Percentiles rank a stretch among this genome's conserved stretches.
Conservation (phyloP, 2,113 vertebrate species). For the Chitala chitala region DNA sequence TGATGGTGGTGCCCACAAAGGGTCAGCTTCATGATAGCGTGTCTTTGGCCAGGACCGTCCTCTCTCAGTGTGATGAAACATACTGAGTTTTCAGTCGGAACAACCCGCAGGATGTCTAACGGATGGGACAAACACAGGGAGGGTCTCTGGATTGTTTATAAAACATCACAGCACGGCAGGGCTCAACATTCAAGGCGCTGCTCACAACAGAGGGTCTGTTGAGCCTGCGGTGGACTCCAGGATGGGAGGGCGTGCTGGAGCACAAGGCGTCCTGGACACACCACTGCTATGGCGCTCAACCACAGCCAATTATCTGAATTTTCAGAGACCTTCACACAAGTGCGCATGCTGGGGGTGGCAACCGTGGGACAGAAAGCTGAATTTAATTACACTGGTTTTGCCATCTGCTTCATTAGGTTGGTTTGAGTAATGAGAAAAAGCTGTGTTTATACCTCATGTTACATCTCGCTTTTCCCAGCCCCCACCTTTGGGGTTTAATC, state of each 20-base stretch:
- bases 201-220: too few species aligned
- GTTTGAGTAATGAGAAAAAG: too few species aligned
- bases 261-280: slow-evolving; percentile 18
- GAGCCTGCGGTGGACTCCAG: slow-evolving; percentile 12
- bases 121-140: slow-evolving; percentile 19
- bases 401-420: too few species aligned
- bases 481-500: too few species aligned
- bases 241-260: slow-evolving; percentile 15
- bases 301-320: slow-evolving; percentile 31
- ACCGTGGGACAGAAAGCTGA: background rate
- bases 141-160: slow-evolving; percentile 22
- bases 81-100: too few species aligned
- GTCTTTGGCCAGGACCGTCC: slow-evolving; percentile 10
- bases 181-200: too few species aligned
- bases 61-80: slow-evolving; percentile 7
- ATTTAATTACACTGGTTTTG: slow-evolving; percentile 7
- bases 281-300: slow-evolving; percentile 29
- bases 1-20: slow-evolving; percentile 24
- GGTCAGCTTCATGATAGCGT: slow-evolving; percentile 32
- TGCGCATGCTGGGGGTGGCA: background rate
- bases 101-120: slow-evolving; percentile 18
- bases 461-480: background rate
- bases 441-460: too few species aligned
- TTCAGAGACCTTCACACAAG: slow-evolving; percentile 16
- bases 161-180: slow-evolving; percentile 19